A percentile compares a stretch with the other conserved stretches of the same genome.
phyloP scores from a whole-genome alignment of 2,113 vertebrate species.

The Erythrocebus patas region DNA sequence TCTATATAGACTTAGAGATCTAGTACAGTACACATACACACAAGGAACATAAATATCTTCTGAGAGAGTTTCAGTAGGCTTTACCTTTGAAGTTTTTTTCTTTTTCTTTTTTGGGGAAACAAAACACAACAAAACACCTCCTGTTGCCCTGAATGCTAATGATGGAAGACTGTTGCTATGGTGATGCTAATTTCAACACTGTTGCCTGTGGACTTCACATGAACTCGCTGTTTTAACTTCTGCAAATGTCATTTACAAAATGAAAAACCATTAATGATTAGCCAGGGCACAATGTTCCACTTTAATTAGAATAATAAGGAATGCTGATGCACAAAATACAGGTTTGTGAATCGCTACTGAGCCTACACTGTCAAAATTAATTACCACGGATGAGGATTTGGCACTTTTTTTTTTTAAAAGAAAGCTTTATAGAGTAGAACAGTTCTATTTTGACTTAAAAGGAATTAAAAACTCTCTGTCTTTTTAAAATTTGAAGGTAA shows the following conservation, averaged over 20 bases:
- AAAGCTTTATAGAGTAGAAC: constrained; percentile 77
- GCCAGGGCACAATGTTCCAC: constrained; percentile 86
- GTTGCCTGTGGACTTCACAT: constrained; percentile 88
- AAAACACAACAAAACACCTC: constrained; percentile 86
- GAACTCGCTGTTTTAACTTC: constrained; percentile 89
- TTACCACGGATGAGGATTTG: constrained; percentile 82
- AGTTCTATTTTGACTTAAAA: constrained; percentile 74
- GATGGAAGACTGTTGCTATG: constrained; percentile 88
- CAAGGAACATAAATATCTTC: constrained; percentile 67
- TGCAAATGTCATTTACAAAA: constrained; percentile 90
- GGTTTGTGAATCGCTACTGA: constrained; percentile 87
- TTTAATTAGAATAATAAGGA: constrained; percentile 91
- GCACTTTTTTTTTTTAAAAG: constrained; percentile 71
- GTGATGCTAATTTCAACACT: constrained; percentile 88
- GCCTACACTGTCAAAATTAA: constrained; percentile 85
- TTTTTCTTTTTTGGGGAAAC: constrained; percentile 78
- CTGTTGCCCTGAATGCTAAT: constrained; percentile 87
- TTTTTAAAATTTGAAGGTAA: constrained; percentile 69
- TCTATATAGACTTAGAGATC: constrained; percentile 10
- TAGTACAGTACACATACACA: background rate
- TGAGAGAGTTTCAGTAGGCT: constrained; percentile 52
- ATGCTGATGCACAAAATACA: constrained; percentile 87
- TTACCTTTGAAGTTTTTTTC: constrained; percentile 73
- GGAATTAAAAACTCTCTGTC: constrained; percentile 58
- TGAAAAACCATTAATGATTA: constrained; percentile 90